Evolutionary conservation across 2,888 invertebrate genomes (phyloP), one percentile per base, ranked within the genome.

Genomic region (Electrophaes corylata): DNA sequence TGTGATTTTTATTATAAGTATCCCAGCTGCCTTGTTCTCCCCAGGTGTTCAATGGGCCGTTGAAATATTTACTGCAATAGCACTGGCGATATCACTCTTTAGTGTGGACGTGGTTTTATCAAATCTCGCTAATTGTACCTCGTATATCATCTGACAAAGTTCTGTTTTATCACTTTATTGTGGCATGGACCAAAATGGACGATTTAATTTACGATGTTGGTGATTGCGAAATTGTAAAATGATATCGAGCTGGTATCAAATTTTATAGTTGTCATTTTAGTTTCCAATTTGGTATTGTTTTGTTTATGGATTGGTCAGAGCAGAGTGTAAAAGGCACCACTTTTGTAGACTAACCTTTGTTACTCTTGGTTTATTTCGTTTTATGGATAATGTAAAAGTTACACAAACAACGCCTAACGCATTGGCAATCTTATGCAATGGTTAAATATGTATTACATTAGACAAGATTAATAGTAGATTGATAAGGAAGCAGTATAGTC

Each of bases 91-190:
- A 76, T 76, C 64, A 75, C 72, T 72, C 70, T 69, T 73, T 79
- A 81, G 81, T 78, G 75, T 70, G 70, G 71, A 80, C 80, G 81
- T 83, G 84, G 82, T 81, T 78, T 71, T 81, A 67, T 80, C 81
- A 82, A 86, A 85, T 84, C 78, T 76, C 74, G 79, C 85, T 84
- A 86, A 86, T 86, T 81, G 78, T 75, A 57, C 54, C 54, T 19
- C 63, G 69, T 77, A 77, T 78, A 81, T 82, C 76, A 76, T 74
- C 63, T 37, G 53, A 44, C 64, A 64, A 45, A 60, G 63, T 56
- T 58, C 51, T 71, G 67, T 72, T 73, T 72, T 62, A 54, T 26
- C 64, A 64, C 62, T 69, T 70, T 74, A 73, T 72, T 72, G 69
- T 70, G 73, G 68, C 63, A 65, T 53, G 57, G 71, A 72, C 67